Percentiles rank a stretch among this genome's conserved stretches.
Conservation (phyloP, 2,113 vertebrate genomes). For the Casuarius casuarius region DNA sequence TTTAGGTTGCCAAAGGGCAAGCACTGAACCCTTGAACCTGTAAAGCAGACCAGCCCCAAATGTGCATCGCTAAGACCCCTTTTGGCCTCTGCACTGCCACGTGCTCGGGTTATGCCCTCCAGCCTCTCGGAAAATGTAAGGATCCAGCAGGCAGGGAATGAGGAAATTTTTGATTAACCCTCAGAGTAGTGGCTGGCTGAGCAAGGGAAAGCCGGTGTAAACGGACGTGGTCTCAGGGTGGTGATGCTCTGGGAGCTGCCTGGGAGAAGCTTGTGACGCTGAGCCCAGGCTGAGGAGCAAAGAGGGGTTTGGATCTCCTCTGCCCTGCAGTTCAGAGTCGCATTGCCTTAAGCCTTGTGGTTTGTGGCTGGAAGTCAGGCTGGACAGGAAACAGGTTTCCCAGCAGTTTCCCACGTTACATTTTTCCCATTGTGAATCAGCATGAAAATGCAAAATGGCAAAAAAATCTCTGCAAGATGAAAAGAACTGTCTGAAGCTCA, state of each 20-base stretch:
- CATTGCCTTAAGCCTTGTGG: neutral
- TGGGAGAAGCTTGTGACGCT: rapidly evolving
- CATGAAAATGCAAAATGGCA: neutral
- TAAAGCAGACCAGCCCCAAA: rapidly evolving
- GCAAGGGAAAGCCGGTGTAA: neutral
- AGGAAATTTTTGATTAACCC: neutral
- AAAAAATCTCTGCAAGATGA: neutral
- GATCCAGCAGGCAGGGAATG: neutral
- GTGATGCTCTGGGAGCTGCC: neutral
- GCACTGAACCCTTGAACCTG: too few relatives aligned
- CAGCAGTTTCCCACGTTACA: rapidly evolving
- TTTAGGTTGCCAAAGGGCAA: neutral
- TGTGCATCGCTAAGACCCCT: neutral
- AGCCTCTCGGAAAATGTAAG: neutral
- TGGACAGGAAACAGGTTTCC: neutral
- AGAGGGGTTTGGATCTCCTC: neutral
- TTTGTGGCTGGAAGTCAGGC: neutral
- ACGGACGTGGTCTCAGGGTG: rapidly evolving
- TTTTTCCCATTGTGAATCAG: neutral
- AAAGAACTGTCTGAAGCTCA: neutral
- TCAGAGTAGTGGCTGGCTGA: rapidly evolving
- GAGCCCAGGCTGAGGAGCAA: neutral
- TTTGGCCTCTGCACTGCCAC: neutral
- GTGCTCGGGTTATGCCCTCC: rapidly evolving
- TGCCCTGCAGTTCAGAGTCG: rapidly evolving